A percentile compares a stretch with the other conserved stretches of the same genome.
phyloP scores from a whole-genome alignment of 2,797 vertebrate species.

The Pseudomugil tenellus region DNA sequence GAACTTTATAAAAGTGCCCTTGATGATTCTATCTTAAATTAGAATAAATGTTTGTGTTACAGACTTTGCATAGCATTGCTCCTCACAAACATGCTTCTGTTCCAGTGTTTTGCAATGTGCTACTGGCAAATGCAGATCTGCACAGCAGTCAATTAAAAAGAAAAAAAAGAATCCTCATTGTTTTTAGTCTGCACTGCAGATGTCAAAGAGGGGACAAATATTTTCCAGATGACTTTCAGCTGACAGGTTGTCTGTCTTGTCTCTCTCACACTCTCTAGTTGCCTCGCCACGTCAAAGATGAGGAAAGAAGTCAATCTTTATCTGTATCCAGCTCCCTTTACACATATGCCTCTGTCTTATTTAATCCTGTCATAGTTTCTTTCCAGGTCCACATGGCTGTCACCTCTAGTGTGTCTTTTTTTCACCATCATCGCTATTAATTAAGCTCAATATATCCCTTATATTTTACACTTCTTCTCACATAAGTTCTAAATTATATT shows the following conservation, averaged over 20 bases:
- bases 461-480: neutral
- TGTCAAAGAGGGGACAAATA: constrained; percentile 19
- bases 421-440: constrained; percentile 24
- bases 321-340: constrained; percentile 47
- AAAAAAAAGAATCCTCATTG: neutral
- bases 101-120: neutral
- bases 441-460: constrained; percentile 16
- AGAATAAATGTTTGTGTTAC: too few species aligned
- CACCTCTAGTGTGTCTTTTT: constrained; percentile 15
- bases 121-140: neutral
- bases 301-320: constrained; percentile 8
- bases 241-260: constrained; percentile 30
- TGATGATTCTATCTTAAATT: too few species aligned
- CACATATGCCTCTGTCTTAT: constrained; percentile 15
- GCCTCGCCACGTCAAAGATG: constrained; percentile 26
- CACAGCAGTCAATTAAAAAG: neutral
- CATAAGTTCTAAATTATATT: neutral
- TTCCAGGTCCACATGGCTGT: constrained; percentile 21
- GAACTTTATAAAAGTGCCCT: too few species aligned
- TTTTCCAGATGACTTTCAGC: constrained; percentile 51
- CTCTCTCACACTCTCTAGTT: constrained; percentile 4
- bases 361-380: constrained; percentile 34
- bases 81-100: neutral
- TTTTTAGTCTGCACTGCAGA: constrained; percentile 34
- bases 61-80: too few species aligned